A percentile compares a stretch with the other conserved stretches of the same genome.
Evolutionary conservation across 2,113 vertebrate species (phyloP).

Genomic region (Dissostichus mawsoni): DNA sequence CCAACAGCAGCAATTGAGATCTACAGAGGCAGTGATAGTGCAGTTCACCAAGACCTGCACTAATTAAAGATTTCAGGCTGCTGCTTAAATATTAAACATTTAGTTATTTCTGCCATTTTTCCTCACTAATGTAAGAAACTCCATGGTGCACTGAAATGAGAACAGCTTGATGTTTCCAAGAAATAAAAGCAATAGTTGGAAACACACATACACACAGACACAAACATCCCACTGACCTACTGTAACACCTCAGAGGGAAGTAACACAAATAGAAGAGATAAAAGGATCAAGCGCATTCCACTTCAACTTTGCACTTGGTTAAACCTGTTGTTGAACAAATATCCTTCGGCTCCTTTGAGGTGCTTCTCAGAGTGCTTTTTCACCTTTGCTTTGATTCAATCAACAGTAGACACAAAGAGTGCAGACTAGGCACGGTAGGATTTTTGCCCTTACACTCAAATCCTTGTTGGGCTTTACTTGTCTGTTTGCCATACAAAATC

Average conservation of each 20-base stretch:
- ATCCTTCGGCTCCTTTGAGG: background rate
- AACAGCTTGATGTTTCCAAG: too few species aligned
- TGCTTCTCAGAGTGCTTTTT: constrained; percentile 10
- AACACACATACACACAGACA: too few species aligned
- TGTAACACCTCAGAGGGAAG: background rate
- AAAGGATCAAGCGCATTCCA: constrained; percentile 18
- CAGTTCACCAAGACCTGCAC: background rate
- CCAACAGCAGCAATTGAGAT: background rate
- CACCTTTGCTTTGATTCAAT: constrained; percentile 41
- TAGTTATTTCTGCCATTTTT: background rate
- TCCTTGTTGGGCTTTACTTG: constrained; percentile 3
- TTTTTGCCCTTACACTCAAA: constrained; percentile 31
- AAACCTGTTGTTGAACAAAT: constrained; percentile 32
- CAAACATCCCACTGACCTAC: background rate
- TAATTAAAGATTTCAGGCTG: background rate
- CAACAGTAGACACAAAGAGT: constrained; percentile 29
- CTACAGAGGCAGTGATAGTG: background rate
- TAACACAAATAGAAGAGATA: background rate
- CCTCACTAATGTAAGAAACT: background rate
- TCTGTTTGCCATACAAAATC: constrained; percentile 34
- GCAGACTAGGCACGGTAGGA: background rate
- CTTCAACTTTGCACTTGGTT: constrained; percentile 26
- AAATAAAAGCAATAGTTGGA: background rate
- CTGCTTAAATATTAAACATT: background rate
- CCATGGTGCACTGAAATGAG: background rate